Evolutionary conservation across 92 coral and sea anemone genomes (phyloP), one percentile per base, ranked within the genome.

Genomic region (Epizoanthus ramosus): DNA sequence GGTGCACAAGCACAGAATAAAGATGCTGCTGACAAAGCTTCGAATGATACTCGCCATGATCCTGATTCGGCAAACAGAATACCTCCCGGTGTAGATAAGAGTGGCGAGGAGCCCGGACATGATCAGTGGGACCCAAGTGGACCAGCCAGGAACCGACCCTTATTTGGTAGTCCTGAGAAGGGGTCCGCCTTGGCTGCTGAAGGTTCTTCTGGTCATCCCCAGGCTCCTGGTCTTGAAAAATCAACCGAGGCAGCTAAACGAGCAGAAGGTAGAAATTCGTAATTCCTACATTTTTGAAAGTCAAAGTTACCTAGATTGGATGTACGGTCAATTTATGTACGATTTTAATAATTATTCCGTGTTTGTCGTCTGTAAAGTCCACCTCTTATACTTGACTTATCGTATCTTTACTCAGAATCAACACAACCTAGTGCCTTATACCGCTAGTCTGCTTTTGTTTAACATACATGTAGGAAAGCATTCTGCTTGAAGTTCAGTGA

Each of bases 161-260:
- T 77, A 77, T 77, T 77, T 77, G 71, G 33, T 41, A 57, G 70
- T 16, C 57, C 43, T 3, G 70, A 61, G 58, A 61, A 77, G 43
- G 82, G 39, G 3, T 24, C 58, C 43, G 10, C 68, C 1, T 43
- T 43, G 8, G 50, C 50, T 47, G 57, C 12, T 19, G 56, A 39
- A 3, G 59, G 71, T 39, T n/a, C 1, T 23, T 77, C 58, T 9
- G 58, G 52, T 37, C 16, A 35, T 77, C 23, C 23, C 7, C 57
- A 77, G 41, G 7, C 70, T 13, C 53, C 43, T 13, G 71, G 28
- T 33, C 59, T 25, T 41, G 22, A 10, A 3, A 63, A 43, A 43
- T 13, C 57, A 10, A 39, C 58, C 14, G 58, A 52, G 23, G 23
- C 43, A 18, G 23, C 58, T 4, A 57, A 41, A 3, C 37, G 35